Evolutionary conservation across 1,140 invertebrate genomes (phyloP).

Genomic region (Panagrolaimus sp.): DNA sequence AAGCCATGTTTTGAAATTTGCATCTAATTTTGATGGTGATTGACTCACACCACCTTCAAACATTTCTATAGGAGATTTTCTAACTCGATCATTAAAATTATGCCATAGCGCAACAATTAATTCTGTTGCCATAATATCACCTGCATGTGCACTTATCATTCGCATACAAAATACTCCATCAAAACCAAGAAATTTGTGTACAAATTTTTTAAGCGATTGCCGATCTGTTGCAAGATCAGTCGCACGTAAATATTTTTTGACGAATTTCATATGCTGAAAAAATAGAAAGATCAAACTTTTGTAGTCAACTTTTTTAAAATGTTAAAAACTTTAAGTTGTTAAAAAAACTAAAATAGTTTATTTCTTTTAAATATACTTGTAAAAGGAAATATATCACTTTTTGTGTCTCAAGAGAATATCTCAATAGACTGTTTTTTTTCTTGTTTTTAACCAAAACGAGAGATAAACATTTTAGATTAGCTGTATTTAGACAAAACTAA

Average conservation of each 20-base stretch:
- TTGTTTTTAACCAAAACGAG: too few relatives aligned
- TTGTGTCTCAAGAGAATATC: too few relatives aligned
- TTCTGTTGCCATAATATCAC: conserved; percentile 63
- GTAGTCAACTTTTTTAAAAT: too few relatives aligned
- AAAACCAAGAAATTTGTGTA: conserved; percentile 62
- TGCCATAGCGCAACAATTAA: conserved; percentile 62
- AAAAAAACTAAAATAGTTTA: too few relatives aligned
- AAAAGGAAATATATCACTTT: too few relatives aligned
- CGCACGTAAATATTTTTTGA: conserved; percentile 53
- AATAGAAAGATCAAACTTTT: too few relatives aligned
- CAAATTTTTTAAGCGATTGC: conserved; percentile 59
- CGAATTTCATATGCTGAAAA: conserved; percentile 58
- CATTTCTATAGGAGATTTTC: conserved; percentile 56
- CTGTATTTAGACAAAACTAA: too few relatives aligned
- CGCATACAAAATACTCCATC: conserved; percentile 61
- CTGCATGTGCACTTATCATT: conserved; percentile 61
- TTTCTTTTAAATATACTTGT: too few relatives aligned
- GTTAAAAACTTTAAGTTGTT: too few relatives aligned
- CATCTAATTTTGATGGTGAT: conserved; percentile 53
- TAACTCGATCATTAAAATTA: conserved; percentile 53
- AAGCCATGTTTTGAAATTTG: conserved; percentile 57
- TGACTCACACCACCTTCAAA: conserved; percentile 58
- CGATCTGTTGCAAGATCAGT: conserved; percentile 57
- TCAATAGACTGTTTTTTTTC: too few relatives aligned
- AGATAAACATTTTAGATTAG: too few relatives aligned